Evolutionary conservation across 2,113 vertebrate genomes (phyloP), one percentile per base, ranked within the genome.

Genomic region (Amphiprion ocellaris): DNA sequence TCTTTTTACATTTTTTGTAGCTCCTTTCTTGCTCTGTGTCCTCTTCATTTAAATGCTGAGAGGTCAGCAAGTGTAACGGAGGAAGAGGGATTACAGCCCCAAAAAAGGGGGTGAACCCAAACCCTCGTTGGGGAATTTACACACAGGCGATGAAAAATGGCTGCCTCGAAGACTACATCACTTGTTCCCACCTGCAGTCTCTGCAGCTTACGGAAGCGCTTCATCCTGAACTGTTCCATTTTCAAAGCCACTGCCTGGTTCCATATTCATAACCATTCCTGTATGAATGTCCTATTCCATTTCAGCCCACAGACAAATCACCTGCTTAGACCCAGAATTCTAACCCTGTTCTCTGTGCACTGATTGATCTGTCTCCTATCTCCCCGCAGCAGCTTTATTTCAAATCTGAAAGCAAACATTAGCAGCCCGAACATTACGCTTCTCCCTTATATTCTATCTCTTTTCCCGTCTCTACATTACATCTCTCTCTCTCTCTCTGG

Each of bases 391-490:
- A 83, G 89, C 84, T 90, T 91, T 89, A 87, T 87, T 92, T 89
- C 79, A 86, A 86, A 91, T 88, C 83, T 93, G 76, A 90, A 90
- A 92, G 87, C 86, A 91, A 92, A 91, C 87, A 93, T 92, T 92
- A 90, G 75, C 71, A 2, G 67, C 59, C 60, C 10, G 47, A 77
- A 84, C 71, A 79, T 85, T 84, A 84, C 74, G 74, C 73, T 79
- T 78, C 78, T 50, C 61, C 54, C 77, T 81, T 74, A 58, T 86
- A 67, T 87, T 86, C 63, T 71, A 58, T 87, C 62, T 86, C 64
- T 72, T 69, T 84, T 21, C 65, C 59, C 63, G 60, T 46, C 60
- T 58, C 64, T 41, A 59, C 74, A 52, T 69, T 73, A 69, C 10
- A 1, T 41, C 60, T 74, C 52, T 55, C 53, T 74, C 58, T 76